Percentiles rank a stretch among this genome's conserved stretches.
Conservation (phyloP, 2,888 invertebrate species). For the Emesis castigata region DNA sequence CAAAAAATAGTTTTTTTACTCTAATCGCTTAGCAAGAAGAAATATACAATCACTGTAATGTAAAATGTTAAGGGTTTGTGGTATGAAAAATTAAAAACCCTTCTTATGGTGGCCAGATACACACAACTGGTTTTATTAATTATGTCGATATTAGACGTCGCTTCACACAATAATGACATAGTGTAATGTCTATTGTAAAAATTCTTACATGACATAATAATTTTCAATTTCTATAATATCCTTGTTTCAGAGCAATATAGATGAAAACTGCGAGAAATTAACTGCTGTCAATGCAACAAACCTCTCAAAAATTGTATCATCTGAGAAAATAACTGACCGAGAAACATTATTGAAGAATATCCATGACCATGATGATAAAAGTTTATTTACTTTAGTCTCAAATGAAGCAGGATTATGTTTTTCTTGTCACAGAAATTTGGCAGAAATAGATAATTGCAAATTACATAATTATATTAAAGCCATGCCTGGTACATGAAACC, state of each 20-base stretch:
- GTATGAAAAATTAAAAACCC: no score
- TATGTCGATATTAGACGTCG: no score
- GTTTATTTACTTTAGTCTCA: background rate
- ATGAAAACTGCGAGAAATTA: slow-evolving; percentile 77
- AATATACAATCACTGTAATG: no score
- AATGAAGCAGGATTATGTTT: background rate
- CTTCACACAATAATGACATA: no score
- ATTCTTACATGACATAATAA: background rate
- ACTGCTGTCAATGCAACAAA: slow-evolving; percentile 90
- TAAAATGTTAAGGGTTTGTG: no score
- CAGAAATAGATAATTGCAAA: background rate
- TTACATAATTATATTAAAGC: background rate
- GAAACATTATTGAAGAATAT: background rate
- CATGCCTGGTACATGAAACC: background rate
- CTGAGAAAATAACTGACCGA: slow-evolving; percentile 2
- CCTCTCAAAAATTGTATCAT: slow-evolving; percentile 86
- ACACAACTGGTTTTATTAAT: no score
- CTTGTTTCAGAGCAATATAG: slow-evolving; percentile 85
- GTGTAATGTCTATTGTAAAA: background rate
- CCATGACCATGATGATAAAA: background rate
- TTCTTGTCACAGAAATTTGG: background rate
- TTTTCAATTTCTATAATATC: slow-evolving; percentile 24
- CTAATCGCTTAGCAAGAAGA: no score
- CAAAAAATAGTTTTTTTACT: no score
- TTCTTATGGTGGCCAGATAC: no score